These are phyloP conservation scores for Drosophila ezoana DNA, from an alignment of 2,888 invertebrate genomes.

Conservation along the genomic window DNA sequence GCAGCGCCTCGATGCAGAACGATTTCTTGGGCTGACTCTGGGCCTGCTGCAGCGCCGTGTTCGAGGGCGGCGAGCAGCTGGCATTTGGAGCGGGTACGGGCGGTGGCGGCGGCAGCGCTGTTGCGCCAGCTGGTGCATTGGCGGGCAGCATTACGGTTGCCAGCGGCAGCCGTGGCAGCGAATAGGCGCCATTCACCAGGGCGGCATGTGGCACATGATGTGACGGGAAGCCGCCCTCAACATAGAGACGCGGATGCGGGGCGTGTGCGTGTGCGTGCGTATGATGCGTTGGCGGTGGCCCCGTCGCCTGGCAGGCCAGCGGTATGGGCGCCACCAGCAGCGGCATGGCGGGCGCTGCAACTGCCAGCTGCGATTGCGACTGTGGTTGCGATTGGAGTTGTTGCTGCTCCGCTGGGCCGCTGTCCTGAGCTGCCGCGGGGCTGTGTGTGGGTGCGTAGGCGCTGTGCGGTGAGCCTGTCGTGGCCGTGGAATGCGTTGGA, in stretches of 20 bases:
- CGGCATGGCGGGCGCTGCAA: conserved; percentile 50
- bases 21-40: conserved; percentile 88
- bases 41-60: conserved; percentile 46
- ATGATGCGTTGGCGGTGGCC: conserved; percentile 45
- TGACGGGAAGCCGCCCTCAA: conserved; percentile 57
- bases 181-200: conserved; percentile 62
- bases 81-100: conserved; percentile 30
- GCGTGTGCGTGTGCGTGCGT: conserved; percentile 30
- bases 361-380: conserved; percentile 25
- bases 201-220: conserved; percentile 72
- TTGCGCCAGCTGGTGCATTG: conserved; percentile 37
- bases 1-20: conserved; percentile 95
- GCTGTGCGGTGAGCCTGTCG: conserved; percentile 81
- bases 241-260: conserved; percentile 57
- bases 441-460: conserved; percentile 73
- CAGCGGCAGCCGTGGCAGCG: conserved; percentile 77
- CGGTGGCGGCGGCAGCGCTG: conserved; percentile 23
- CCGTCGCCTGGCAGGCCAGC: conserved; percentile 39
- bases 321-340: conserved; percentile 72
- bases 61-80: conserved; percentile 52
- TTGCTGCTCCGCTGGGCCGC: conserved; percentile 21
- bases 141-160: conserved; percentile 66
- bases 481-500: conserved; percentile 74
- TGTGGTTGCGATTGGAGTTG: conserved; percentile 43
- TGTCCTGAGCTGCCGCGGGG: conserved; percentile 53